Conservation (phyloP, 1,140 invertebrate genomes). For the Aphis craccivora region DNA sequence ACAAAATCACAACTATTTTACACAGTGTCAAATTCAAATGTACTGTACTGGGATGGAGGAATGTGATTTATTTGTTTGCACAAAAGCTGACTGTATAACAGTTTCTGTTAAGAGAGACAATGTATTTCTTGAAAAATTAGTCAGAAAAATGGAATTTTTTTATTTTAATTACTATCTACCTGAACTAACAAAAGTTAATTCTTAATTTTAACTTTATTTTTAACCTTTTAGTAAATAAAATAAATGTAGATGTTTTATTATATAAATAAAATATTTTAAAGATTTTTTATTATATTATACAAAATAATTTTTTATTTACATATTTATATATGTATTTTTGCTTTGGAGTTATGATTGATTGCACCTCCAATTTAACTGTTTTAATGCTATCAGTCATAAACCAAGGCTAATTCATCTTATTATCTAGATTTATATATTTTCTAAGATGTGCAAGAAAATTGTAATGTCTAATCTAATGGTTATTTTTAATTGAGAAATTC, state of each 20-base stretch:
- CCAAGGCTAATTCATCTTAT: not conserved
- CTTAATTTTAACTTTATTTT: not conserved
- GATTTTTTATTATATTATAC: not conserved
- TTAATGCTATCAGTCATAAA: not conserved
- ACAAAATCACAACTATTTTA: conserved; percentile 41
- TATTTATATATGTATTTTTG: not conserved
- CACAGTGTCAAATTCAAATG: conserved; percentile 50
- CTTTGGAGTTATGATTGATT: not conserved
- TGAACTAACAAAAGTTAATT: conserved; percentile 30
- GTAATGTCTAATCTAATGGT: not conserved
- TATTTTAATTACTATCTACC: conserved; percentile 54
- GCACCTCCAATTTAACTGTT: not conserved
- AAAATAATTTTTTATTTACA: not conserved
- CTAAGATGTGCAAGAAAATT: not conserved
- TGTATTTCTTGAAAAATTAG: conserved; percentile 53
- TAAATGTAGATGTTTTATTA: not conserved
- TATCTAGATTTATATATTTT: not conserved
- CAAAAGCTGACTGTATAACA: conserved; percentile 50
- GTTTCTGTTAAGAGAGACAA: conserved; percentile 22
- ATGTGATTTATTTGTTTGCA: conserved; percentile 54
- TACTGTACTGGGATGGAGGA: conserved; percentile 45
- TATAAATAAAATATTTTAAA: not conserved
- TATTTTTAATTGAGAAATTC: not conserved
- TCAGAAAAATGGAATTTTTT: conserved; percentile 52
- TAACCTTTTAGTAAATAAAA: not conserved